phyloP scores from a whole-genome alignment of 2,797 vertebrate species.

The Acrossocheilus wenchowensis region DNA sequence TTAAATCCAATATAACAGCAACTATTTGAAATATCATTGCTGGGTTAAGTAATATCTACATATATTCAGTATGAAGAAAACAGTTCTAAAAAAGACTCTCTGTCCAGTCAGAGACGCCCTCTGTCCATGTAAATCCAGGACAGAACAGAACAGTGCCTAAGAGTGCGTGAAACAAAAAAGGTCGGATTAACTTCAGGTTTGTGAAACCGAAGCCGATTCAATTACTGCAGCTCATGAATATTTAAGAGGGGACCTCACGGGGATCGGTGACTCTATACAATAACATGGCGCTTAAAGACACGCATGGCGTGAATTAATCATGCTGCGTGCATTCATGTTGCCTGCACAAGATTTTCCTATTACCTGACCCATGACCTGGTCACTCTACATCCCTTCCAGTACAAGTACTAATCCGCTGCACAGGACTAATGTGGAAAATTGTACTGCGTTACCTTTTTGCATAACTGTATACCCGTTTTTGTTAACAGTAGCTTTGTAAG shows the following conservation, averaged over 20 bases:
- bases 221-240: conserved; percentile 71
- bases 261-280: conserved; percentile 73
- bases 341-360: conserved; percentile 79
- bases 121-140: not conserved
- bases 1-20: not conserved
- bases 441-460: not conserved
- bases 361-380: conserved; percentile 71
- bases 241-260: conserved; percentile 67
- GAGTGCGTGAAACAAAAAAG: conserved; percentile 52
- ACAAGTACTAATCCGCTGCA: not conserved
- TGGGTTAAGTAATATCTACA: not conserved
- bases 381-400: conserved; percentile 55
- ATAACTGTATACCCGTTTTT: not conserved
- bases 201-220: conserved; percentile 69
- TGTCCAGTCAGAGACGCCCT: conserved; percentile 8
- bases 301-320: conserved; percentile 73
- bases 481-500: not conserved
- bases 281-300: conserved; percentile 65
- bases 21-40: not conserved
- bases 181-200: conserved; percentile 62
- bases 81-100: not conserved
- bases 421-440: conserved; percentile 21
- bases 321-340: conserved; percentile 72
- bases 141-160: conserved; percentile 44
- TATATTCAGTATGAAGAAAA: not conserved